A percentile compares a stretch with the other conserved stretches of the same genome.
phyloP scores from a whole-genome alignment of 2,797 vertebrate species.

The Hephaestus fuliginosus region DNA sequence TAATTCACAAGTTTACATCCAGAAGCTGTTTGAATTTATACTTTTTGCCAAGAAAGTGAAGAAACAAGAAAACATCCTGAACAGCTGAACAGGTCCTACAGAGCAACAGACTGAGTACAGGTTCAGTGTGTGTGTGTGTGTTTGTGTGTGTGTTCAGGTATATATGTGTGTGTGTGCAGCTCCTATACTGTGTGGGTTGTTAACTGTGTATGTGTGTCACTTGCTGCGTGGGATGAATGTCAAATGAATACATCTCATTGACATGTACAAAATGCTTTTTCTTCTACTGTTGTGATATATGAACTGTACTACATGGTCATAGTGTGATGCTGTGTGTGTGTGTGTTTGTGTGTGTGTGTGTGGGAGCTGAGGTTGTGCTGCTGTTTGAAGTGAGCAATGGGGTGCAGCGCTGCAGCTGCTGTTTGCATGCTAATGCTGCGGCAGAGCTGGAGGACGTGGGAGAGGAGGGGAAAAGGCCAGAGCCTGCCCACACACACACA shows the following conservation, averaged over 20 bases:
- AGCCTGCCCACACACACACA: slow-evolving; percentile 78
- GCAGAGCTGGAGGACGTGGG: slow-evolving; percentile 85
- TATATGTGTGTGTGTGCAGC: slow-evolving; percentile 1
- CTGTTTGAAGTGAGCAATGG: slow-evolving; percentile 81
- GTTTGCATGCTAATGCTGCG: slow-evolving; percentile 86
- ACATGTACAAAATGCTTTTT: slow-evolving; percentile 71
- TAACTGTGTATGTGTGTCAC: slow-evolving; percentile 54
- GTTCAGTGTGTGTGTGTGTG: background rate
- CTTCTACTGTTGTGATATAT: slow-evolving; percentile 63
- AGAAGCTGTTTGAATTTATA: slow-evolving; percentile 14
- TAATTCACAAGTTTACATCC: slow-evolving; percentile 30
- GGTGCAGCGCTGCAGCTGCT: slow-evolving; percentile 78
- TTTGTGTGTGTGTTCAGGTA: slow-evolving; percentile 1
- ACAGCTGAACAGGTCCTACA: slow-evolving; percentile 45
- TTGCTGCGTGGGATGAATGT: slow-evolving; percentile 73
- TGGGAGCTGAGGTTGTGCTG: slow-evolving; percentile 66
- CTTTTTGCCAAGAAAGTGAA: slow-evolving; percentile 46
- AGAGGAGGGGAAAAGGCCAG: slow-evolving; percentile 87
- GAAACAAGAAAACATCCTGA: slow-evolving; percentile 42
- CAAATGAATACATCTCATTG: slow-evolving; percentile 72
- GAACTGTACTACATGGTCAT: slow-evolving; percentile 66
- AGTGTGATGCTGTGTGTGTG: slow-evolving; percentile 31
- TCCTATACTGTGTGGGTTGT: slow-evolving; percentile 55
- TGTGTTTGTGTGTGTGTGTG: slow-evolving; percentile 52
- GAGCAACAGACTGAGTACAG: slow-evolving; percentile 30